Base-by-base conservation (phyloP, 2,113 vertebrate species). In the Etheostoma cragini region DNA sequence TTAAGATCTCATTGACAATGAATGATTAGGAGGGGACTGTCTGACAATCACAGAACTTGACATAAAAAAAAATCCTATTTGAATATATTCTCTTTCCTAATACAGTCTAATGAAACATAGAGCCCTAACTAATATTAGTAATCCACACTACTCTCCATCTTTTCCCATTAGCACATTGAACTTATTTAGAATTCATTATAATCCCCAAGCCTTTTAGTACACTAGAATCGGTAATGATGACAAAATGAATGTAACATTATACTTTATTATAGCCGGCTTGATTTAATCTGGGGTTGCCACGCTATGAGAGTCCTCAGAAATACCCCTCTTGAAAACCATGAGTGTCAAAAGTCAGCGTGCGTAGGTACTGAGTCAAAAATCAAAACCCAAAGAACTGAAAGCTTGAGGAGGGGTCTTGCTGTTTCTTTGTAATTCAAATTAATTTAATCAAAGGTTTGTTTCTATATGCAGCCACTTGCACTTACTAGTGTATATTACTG, bases 401-500 rank as follows among this genome's bases (percentile, higher is more conserved):
- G 90, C 91, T 89, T 73, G 81, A 92, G 85, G 89, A 93, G 93
- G 90, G 78, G 88, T 91, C 95, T 93, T 87, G 92, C 94, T 95
- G 93, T 95, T 93, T 92, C 95, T 95, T 95, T 96, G 95, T 95
- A 91, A 95, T 95, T 95, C 92, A 95, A 94, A 95, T 95, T 86
- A 92, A 94, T 95, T 95, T 96, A 95, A 95, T 96, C 93, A 95
- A 93, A 94, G 95, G 95, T 95, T 94, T 95, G 94, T 95, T 95
- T 95, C 94, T 91, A 93, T 92, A 94, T 90, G 81, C 91, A 81
- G 89, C 87, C 93, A 94, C 93, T 95, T 96, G 94, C 94, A 94
- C 93, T 95, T 96, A 94, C 94, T 94, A 91, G 94, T 95, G 93
- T 95, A 94, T 93, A 95, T 95, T 95, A 94, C 91, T 38, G 86